Base-by-base conservation (phyloP, 2,113 vertebrate species). In the Labeo rohita region DNA sequence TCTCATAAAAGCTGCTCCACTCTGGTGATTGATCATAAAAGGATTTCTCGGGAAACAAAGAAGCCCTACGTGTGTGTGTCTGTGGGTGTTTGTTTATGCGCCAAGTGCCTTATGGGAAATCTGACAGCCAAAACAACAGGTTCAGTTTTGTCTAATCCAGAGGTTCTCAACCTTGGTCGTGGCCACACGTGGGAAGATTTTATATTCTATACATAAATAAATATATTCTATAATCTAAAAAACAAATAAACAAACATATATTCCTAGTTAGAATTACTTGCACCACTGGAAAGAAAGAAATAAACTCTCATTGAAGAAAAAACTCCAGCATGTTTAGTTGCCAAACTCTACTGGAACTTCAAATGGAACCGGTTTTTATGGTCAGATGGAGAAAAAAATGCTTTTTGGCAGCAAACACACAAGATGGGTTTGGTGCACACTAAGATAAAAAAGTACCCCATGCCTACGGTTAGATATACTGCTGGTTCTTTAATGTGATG, bases 11-110 rank as follows among this genome's bases (percentile, higher is more conserved):
- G 39, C 80, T 43, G 75, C 50, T 70, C 34, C 61, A 61, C 77
- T 86, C 83, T 47, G 50, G 82, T 54, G 75, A 84, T 74, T 84
- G 82, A 80, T 73, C 77, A 87, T 80, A 49, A 79, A 78, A 45
- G 50, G 12, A 54, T 73, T 52, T 74, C 49, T 72, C 77, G 63
- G 49, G 50, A 87, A 88, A 83, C 87, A 65, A 39, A 84, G 75
- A 54, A 84, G 75, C 80, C 8, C 12, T 54, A 36, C 47, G 39
- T 47, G 49, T 68, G 61, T 68, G 72, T 49, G 13, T 61, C 54
- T 84, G 23, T 77, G 43, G 79, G 80, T 73, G 82, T 72, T 72
- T 83, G 68, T 52, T 83, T 54, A 70, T 56, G 81, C 2, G 3
- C 34, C 47, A 66, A 47, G 10, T 68, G 80, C 45, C 61, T 54